Conservation (phyloP, 1,140 invertebrate species). For the Cotesia typhae region DNA sequence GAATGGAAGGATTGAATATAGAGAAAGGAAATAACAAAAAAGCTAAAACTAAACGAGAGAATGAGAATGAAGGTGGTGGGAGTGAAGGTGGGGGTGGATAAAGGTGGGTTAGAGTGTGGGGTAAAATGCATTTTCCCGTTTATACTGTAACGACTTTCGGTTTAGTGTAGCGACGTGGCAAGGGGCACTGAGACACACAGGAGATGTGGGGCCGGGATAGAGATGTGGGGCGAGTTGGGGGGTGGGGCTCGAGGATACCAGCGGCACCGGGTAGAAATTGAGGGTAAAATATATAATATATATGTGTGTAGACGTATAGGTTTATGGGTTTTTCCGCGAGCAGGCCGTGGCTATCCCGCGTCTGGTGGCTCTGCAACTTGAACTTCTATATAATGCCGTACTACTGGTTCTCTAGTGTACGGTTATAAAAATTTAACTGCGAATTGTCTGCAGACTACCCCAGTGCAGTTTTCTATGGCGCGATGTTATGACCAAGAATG, state of each 20-base stretch:
- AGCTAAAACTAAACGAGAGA: neutral
- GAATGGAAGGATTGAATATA: neutral
- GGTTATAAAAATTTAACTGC: constrained; percentile 67
- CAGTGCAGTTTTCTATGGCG: constrained; percentile 31
- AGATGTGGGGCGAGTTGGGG: neutral
- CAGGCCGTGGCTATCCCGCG: constrained; percentile 56
- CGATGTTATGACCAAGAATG: constrained; percentile 46
- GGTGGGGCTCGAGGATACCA: constrained; percentile 1
- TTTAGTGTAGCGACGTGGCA: constrained; percentile 27
- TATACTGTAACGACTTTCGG: constrained; percentile 33
- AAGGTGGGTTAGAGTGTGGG: neutral
- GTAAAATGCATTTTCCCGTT: constrained; percentile 35
- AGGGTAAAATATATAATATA: constrained; percentile 34
- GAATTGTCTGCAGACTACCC: constrained; percentile 63
- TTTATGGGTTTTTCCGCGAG: constrained; percentile 61
- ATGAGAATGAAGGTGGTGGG: neutral
- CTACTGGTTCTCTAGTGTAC: constrained; percentile 46
- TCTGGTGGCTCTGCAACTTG: constrained; percentile 41
- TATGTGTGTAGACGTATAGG: constrained; percentile 49
- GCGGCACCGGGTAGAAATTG: constrained; percentile 40
- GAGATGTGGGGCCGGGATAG: neutral
- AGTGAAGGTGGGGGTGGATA: neutral
- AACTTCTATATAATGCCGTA: constrained; percentile 30
- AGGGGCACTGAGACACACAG: constrained; percentile 23
- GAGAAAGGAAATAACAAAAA: neutral